Evolutionary conservation across 1,140 invertebrate species (phyloP).

Genomic region (Mactra quadrangularis): DNA sequence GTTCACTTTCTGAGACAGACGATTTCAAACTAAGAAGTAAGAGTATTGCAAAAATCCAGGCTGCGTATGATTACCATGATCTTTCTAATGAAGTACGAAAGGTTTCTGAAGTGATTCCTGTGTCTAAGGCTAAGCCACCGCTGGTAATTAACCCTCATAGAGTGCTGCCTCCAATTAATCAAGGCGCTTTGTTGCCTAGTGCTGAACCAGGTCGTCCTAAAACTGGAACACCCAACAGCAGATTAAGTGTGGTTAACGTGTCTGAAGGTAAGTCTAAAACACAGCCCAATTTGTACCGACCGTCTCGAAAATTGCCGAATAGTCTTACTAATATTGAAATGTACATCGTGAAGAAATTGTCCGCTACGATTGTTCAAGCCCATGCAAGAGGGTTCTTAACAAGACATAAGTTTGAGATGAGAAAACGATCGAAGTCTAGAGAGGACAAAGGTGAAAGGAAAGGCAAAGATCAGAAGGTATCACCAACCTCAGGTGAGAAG

Average conservation of each 20-base stretch:
- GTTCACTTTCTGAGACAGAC: slow-evolving; percentile 54
- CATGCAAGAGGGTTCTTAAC: slow-evolving; percentile 31
- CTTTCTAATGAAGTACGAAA: background rate
- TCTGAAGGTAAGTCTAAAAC: slow-evolving; percentile 40
- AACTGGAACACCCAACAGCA: slow-evolving; percentile 2
- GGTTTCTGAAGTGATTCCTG: background rate
- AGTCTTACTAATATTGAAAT: slow-evolving; percentile 32
- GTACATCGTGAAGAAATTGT: slow-evolving; percentile 33
- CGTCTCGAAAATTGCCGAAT: background rate
- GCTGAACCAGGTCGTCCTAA: slow-evolving; percentile 12
- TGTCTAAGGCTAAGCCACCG: background rate
- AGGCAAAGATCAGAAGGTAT: background rate
- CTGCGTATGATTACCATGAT: slow-evolving; percentile 23
- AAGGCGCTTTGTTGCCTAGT: background rate
- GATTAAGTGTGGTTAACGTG: background rate
- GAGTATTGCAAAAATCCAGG: slow-evolving; percentile 53
- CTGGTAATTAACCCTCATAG: background rate
- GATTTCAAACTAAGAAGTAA: slow-evolving; percentile 57
- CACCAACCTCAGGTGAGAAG: background rate
- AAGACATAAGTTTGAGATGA: slow-evolving; percentile 1
- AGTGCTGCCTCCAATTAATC: slow-evolving; percentile 28
- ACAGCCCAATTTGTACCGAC: slow-evolving; percentile 20
- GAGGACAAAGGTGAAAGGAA: background rate
- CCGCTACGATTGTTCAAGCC: slow-evolving; percentile 39
- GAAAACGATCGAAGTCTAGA: too few species aligned